phyloP scores from a whole-genome alignment of 2,888 invertebrate genomes.

The Colletes collaris region DNA sequence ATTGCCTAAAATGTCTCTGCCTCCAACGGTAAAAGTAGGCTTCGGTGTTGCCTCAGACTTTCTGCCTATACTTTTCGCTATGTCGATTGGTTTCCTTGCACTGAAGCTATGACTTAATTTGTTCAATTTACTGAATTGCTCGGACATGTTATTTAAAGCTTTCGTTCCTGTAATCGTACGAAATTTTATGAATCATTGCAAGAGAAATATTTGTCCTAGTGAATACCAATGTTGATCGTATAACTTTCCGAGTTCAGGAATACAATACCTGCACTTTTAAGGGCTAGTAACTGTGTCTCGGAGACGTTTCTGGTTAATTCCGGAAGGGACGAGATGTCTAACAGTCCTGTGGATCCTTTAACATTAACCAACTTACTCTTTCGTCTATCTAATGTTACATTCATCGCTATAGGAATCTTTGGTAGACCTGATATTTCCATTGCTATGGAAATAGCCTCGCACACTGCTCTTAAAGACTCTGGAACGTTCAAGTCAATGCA shows the following conservation, averaged over 20 bases:
- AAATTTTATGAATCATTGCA: neutral
- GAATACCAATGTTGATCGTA: too few relatives aligned
- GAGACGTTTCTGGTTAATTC: constrained; percentile 91
- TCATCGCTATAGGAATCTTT: constrained; percentile 88
- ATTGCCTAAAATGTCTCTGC: constrained; percentile 82
- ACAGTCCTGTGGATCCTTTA: constrained; percentile 84
- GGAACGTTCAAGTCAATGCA: constrained; percentile 71
- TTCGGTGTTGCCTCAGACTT: constrained; percentile 67
- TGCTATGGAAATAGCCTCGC: constrained; percentile 93
- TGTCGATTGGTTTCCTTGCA: constrained; percentile 78
- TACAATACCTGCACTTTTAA: constrained; percentile 88
- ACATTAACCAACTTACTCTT: constrained; percentile 86
- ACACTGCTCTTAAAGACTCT: constrained; percentile 95
- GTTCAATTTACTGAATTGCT: constrained; percentile 93
- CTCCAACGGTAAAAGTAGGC: constrained; percentile 78
- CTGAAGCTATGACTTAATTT: constrained; percentile 88
- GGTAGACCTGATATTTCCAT: constrained; percentile 89
- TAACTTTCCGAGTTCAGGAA: neutral
- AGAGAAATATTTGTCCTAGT: too few relatives aligned
- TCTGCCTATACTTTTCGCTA: constrained; percentile 69
- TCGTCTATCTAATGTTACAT: constrained; percentile 88
- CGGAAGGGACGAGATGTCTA: constrained; percentile 87
- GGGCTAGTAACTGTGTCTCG: constrained; percentile 93
- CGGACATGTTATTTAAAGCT: constrained; percentile 93
- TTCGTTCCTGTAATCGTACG: constrained; percentile 88